A percentile compares a stretch with the other conserved stretches of the same genome.
Evolutionary conservation across 2,888 invertebrate genomes (phyloP).

Genomic region (Cenopis cana): DNA sequence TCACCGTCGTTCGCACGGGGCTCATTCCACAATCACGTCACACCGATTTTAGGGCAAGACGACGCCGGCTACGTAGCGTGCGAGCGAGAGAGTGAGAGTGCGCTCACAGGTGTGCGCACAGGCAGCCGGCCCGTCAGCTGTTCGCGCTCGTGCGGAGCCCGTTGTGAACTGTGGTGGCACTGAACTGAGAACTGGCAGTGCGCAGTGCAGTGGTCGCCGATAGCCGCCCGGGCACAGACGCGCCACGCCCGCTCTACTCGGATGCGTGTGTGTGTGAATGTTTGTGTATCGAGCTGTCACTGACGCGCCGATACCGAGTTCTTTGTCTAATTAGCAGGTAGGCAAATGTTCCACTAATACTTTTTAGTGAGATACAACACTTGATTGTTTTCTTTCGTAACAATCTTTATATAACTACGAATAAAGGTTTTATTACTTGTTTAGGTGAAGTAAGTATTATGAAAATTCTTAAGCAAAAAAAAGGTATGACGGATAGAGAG

Average conservation of each 20-base stretch:
- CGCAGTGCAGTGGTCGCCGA: slow-evolving; percentile 76
- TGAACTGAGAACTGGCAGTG: slow-evolving; percentile 58
- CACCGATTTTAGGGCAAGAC: slow-evolving; percentile 67
- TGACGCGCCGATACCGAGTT: slow-evolving; percentile 71
- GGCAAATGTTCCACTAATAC: slow-evolving; percentile 70
- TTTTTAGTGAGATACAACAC: slow-evolving; percentile 53
- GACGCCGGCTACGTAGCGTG: slow-evolving; percentile 60
- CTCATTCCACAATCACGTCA: slow-evolving; percentile 61
- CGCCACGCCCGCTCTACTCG: slow-evolving; percentile 57
- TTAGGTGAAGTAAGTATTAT: slow-evolving; percentile 35
- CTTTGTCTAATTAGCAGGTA: slow-evolving; percentile 83
- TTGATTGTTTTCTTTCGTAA: slow-evolving; percentile 57
- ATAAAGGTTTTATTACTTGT: slow-evolving; percentile 37
- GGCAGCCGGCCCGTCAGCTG: slow-evolving; percentile 76
- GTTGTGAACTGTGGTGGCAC: slow-evolving; percentile 51
- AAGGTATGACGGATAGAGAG: slow-evolving; percentile 2
- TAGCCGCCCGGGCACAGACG: slow-evolving; percentile 73
- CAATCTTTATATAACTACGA: slow-evolving; percentile 55
- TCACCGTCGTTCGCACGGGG: slow-evolving; percentile 57
- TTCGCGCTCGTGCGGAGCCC: slow-evolving; percentile 69
- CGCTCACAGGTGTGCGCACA: slow-evolving; percentile 75
- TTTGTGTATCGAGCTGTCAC: slow-evolving; percentile 71
- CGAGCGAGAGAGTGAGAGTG: slow-evolving; percentile 72
- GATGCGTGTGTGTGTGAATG: slow-evolving; percentile 74
- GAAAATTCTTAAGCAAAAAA: slow-evolving; percentile 34